Base-by-base conservation (phyloP, 2,797 vertebrate genomes). In the Gobionotothen gibberifrons region DNA sequence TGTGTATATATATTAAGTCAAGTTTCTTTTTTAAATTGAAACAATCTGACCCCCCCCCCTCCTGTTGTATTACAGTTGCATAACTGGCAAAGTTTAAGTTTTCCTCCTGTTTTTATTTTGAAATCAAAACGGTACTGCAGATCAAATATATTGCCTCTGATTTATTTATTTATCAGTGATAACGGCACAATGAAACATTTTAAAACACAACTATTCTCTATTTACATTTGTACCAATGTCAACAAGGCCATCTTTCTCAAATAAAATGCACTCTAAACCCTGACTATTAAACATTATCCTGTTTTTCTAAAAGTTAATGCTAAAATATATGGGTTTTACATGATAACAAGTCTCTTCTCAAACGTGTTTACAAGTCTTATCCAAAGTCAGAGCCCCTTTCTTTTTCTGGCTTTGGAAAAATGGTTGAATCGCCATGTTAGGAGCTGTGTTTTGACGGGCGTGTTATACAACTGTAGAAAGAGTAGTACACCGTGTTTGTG, bases 401-500 rank as follows among this genome's bases (percentile, higher is more conserved):
- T 26, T 22, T 32, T 4, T 57, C 6, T 10, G 14, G 17, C 22
- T n/a, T 12, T 57, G 21, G 9, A 56, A 47, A 63, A 59, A 51
- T 11, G 56, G 49, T n/a, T 44, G 59, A 63, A 39, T 19, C 12
- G 5, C 43, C 62, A n/a, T 67, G 29, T 51, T 6, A 21, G 51
- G 42, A 63, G 10, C 2, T 26, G 40, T 47, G 43, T 73, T 71
- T 63, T 48, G 39, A 44, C 51, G 43, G 67, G 46, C 22, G 8
- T 58, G 73, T 81, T 59, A 15, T 48, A 60, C 70, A 69, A n/a
- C 55, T 2, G 1, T 21, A 17, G 39, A 26, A 43, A 65, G 62
- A 51, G 66, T 69, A 63, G 46, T 43, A 44, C 60, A 44, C 26
- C 22, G 78, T 68, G 73, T 81, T 82, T 85, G 74, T 85, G 78